Evolutionary conservation across 2,113 vertebrate genomes (phyloP).

Genomic region (Grammomys dolichurus): DNA sequence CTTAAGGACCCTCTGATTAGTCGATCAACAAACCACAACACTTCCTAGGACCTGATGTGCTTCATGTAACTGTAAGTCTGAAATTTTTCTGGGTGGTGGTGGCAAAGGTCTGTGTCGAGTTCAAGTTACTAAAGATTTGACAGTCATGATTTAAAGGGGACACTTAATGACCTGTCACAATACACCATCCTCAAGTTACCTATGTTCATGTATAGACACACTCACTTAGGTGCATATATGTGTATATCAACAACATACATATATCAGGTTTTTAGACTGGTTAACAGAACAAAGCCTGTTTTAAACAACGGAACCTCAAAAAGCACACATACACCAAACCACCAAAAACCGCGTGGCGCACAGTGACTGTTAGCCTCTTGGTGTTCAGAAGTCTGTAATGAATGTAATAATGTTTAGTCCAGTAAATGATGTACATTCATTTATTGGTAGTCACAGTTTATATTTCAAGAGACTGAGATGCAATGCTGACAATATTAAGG

Average conservation of each 20-base stretch:
- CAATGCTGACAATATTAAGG: neutral
- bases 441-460: neutral
- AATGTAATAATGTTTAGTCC: neutral
- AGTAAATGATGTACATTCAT: neutral
- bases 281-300: slow-evolving; percentile 34
- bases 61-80: neutral
- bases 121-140: neutral
- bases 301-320: slow-evolving; percentile 53
- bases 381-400: slow-evolving; percentile 26
- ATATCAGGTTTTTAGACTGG: neutral
- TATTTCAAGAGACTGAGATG: slow-evolving; percentile 37
- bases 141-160: neutral
- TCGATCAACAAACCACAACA: neutral
- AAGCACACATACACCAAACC: slow-evolving; percentile 33
- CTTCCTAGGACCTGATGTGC: neutral
- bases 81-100: neutral
- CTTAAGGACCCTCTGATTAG: slow-evolving; percentile 17
- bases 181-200: neutral
- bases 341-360: neutral
- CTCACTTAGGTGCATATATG: neutral
- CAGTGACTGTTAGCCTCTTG: neutral
- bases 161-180: neutral
- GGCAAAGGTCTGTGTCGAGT: neutral
- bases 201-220: neutral
- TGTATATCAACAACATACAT: neutral